Evolutionary conservation across 2,888 invertebrate species (phyloP).

Genomic region (Volucella inanis): DNA sequence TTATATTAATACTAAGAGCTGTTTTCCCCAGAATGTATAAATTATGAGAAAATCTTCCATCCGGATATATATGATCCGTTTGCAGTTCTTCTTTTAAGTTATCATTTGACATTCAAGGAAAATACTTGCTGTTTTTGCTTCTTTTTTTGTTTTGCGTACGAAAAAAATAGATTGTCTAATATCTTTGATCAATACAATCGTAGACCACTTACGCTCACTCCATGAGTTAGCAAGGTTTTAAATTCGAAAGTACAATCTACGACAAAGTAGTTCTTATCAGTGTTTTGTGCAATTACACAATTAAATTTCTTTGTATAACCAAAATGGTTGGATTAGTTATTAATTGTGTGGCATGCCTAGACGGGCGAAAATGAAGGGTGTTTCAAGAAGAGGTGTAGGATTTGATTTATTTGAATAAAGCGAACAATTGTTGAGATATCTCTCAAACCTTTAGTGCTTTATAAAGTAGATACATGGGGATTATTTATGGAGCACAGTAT

Average conservation of each 20-base stretch:
- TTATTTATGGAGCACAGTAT: no score
- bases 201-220: background rate
- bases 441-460: no score
- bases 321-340: background rate
- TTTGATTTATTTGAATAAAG: no score
- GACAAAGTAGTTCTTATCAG: background rate
- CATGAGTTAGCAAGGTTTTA: background rate
- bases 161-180: background rate
- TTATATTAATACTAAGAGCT: constrained; percentile 8
- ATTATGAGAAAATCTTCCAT: background rate
- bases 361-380: no score
- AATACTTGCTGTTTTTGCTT: constrained; percentile 5
- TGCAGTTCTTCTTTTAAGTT: constrained; percentile 7
- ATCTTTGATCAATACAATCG: background rate
- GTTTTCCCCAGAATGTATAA: background rate
- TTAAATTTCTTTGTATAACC: constrained; percentile 12
- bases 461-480: no score
- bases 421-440: no score
- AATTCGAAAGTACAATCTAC: background rate
- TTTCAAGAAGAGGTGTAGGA: no score
- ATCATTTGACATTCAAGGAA: constrained; percentile 1
- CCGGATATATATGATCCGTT: constrained; percentile 8
- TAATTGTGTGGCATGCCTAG: background rate
- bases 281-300: constrained; percentile 7
- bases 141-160: constrained; percentile 2